These are phyloP conservation scores for Sigmodon hispidus DNA, from an alignment of 2,113 vertebrate genomes.

Conservation along the genomic window DNA sequence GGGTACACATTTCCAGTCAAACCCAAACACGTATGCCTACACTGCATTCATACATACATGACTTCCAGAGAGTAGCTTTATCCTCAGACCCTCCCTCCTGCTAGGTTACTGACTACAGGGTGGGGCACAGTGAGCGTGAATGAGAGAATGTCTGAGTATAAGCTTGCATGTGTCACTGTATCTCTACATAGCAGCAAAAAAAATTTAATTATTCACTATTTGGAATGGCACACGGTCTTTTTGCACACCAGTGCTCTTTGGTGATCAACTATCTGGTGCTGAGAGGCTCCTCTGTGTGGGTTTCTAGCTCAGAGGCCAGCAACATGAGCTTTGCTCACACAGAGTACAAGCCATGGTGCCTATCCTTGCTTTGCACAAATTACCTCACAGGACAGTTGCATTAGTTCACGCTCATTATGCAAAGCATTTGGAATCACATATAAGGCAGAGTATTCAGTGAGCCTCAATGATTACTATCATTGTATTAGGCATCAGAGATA, in stretches of 20 bases:
- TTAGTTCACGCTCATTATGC: not conserved
- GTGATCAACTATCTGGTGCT: not conserved
- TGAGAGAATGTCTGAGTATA: slow-evolving; percentile 71
- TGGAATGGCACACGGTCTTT: slow-evolving; percentile 29
- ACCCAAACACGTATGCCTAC: not conserved
- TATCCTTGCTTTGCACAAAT: not conserved
- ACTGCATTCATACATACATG: not conserved
- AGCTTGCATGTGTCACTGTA: slow-evolving; percentile 47
- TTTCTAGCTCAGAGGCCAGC: not conserved
- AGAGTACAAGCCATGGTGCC: not conserved
- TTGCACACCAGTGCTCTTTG: not conserved
- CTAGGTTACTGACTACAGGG: slow-evolving; percentile 39
- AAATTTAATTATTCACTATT: slow-evolving; percentile 59
- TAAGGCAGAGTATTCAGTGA: not conserved
- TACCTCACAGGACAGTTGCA: not conserved
- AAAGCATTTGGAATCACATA: not conserved
- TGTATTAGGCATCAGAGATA: not conserved
- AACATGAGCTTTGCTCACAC: not conserved
- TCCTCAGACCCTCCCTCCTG: not conserved
- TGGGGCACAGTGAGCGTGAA: slow-evolving; percentile 54
- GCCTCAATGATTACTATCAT: not conserved
- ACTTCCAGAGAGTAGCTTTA: slow-evolving; percentile 30
- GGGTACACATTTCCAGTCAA: slow-evolving; percentile 16
- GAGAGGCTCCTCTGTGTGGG: not conserved
- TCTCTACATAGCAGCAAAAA: slow-evolving; percentile 54